Conservation (phyloP, 2,888 invertebrate genomes). For the Tachina fera region DNA sequence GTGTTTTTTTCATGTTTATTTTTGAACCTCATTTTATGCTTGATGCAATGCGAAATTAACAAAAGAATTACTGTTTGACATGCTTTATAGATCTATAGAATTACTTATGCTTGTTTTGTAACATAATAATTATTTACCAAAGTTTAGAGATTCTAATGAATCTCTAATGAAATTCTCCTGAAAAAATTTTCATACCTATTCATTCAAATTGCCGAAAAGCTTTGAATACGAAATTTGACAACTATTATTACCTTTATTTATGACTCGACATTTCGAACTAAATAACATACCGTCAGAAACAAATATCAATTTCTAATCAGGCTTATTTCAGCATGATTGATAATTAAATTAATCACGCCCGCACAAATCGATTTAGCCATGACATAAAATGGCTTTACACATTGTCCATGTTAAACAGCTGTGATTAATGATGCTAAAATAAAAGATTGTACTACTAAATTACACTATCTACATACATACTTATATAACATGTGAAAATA, state of each 20-base stretch:
- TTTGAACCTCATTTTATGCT: no score
- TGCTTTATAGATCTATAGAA: no score
- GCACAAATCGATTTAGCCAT: neutral
- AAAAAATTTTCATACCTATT: no score
- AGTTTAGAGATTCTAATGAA: no score
- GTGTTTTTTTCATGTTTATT: no score
- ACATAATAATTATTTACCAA: no score
- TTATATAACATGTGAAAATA: neutral
- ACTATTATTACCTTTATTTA: neutral
- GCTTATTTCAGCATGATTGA: neutral
- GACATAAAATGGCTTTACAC: neutral
- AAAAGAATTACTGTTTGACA: no score
- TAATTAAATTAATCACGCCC: neutral
- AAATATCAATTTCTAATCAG: neutral
- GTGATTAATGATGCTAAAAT: slow-evolving; percentile 31
- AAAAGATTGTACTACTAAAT: neutral
- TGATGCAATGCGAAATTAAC: no score
- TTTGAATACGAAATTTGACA: no score
- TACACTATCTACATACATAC: neutral
- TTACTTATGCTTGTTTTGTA: no score
- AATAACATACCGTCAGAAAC: neutral
- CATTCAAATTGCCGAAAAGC: no score
- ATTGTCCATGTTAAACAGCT: neutral
- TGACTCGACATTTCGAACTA: neutral
- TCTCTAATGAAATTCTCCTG: no score